Evolutionary conservation across 2,797 vertebrate species (phyloP).

Genomic region (Gambusia yucatana): DNA sequence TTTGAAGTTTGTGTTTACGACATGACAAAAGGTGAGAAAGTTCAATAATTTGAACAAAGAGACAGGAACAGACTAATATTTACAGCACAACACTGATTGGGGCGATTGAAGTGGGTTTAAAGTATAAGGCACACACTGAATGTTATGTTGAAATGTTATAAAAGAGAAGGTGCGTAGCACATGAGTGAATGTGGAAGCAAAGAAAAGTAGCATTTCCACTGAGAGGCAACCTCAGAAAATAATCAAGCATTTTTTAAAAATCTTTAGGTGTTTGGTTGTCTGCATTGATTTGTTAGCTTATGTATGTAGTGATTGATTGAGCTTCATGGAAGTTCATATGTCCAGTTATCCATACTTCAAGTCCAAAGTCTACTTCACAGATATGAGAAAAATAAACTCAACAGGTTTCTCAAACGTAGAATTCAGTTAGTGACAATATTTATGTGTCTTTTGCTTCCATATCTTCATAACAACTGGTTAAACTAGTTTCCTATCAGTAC

Average conservation of each 20-base stretch:
- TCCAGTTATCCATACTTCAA: conserved; percentile 14
- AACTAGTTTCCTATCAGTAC: conserved; percentile 6
- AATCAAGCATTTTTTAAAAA: not conserved
- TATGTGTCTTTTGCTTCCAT: conserved; percentile 12
- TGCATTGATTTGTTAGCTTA: not conserved
- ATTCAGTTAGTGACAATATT: not conserved
- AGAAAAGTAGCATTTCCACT: not conserved
- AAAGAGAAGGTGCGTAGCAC: conserved; percentile 18
- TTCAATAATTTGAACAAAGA: not conserved
- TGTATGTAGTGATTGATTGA: conserved; percentile 3
- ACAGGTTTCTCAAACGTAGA: conserved; percentile 11
- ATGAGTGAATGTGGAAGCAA: conserved; percentile 4
- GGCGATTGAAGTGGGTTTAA: conserved; percentile 21
- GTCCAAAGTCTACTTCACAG: not conserved
- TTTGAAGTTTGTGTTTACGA: not conserved
- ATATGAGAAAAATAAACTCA: conserved; percentile 7
- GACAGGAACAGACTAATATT: conserved; percentile 55
- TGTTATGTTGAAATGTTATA: conserved; percentile 18
- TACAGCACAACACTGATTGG: conserved; percentile 75
- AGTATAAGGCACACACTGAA: not conserved
- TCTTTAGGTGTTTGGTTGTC: not conserved
- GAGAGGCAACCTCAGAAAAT: not conserved
- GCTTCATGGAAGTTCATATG: not conserved
- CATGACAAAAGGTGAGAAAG: not conserved
- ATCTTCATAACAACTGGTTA: conserved; percentile 3